Percentiles rank a stretch among this genome's conserved stretches.
Evolutionary conservation across 2,113 vertebrate species (phyloP).

Genomic region (Planiliza haematocheilus): DNA sequence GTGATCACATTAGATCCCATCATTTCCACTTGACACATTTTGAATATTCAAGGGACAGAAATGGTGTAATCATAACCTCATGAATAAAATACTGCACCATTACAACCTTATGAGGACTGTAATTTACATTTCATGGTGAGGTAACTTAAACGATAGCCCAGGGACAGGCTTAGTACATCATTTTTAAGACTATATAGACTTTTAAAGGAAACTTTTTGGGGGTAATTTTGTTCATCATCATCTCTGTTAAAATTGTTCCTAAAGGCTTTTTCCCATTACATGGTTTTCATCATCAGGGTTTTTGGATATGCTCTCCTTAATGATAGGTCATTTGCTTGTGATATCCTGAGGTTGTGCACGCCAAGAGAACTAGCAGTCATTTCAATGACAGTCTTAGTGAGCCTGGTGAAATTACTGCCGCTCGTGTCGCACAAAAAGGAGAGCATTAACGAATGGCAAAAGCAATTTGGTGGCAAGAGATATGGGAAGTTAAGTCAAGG

Average conservation of each 20-base stretch:
- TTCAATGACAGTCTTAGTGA: constrained; percentile 28
- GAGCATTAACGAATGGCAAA: constrained; percentile 1
- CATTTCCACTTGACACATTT: constrained; percentile 66
- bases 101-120: constrained; percentile 70
- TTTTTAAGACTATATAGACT: constrained; percentile 61
- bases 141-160: constrained; percentile 61
- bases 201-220: constrained; percentile 62
- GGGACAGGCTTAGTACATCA: constrained; percentile 61
- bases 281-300: constrained; percentile 47
- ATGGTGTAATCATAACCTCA: constrained; percentile 71
- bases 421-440: constrained; percentile 20
- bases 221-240: constrained; percentile 58
- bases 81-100: constrained; percentile 77
- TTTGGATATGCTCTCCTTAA: constrained; percentile 49
- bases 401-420: constrained; percentile 8
- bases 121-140: constrained; percentile 69
- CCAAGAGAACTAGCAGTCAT: constrained; percentile 13
- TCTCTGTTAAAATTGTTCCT: constrained; percentile 59
- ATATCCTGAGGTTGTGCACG: constrained; percentile 45
- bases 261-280: constrained; percentile 59
- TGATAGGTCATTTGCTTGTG: constrained; percentile 66
- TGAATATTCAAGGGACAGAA: constrained; percentile 76
- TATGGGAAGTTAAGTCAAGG: neutral
- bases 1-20: constrained; percentile 58
- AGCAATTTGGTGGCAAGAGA: constrained; percentile 8